Evolutionary conservation across 2,888 invertebrate genomes (phyloP).

Genomic region (Dynastes grantii): DNA sequence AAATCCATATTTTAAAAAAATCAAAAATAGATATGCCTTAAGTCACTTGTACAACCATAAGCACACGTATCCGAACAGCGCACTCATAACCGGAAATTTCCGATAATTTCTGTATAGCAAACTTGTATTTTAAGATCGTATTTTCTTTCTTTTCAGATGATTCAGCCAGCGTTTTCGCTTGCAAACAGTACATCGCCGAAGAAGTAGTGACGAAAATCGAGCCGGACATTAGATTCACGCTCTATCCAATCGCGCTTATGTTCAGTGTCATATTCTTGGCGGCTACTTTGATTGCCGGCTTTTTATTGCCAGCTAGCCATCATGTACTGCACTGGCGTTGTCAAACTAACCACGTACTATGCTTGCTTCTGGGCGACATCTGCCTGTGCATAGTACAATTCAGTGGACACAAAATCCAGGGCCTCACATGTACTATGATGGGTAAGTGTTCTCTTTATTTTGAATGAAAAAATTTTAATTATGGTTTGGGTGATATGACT

Average conservation of each 20-base stretch:
- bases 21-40: no score
- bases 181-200: slow-evolving; percentile 74
- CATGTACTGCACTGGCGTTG: slow-evolving; percentile 92
- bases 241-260: slow-evolving; percentile 85
- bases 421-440: slow-evolving; percentile 77
- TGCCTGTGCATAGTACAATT: slow-evolving; percentile 86
- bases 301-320: slow-evolving; percentile 86
- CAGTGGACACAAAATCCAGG: slow-evolving; percentile 76
- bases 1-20: no score
- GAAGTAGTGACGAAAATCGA: slow-evolving; percentile 55
- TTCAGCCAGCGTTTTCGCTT: slow-evolving; percentile 76
- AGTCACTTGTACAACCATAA: no score
- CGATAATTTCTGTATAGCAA: no score
- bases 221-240: slow-evolving; percentile 75
- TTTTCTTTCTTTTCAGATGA: slow-evolving; percentile 59
- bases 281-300: slow-evolving; percentile 85
- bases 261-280: slow-evolving; percentile 87
- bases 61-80: no score
- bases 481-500: no score
- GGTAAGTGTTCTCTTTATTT: slow-evolving; percentile 74
- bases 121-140: not conserved
- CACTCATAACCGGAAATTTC: no score
- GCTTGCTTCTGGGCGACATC: slow-evolving; percentile 86
- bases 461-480: no score
- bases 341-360: slow-evolving; percentile 89